Evolutionary conservation across 1,140 invertebrate genomes (phyloP).

Genomic region (Drosophila parabipectinata): DNA sequence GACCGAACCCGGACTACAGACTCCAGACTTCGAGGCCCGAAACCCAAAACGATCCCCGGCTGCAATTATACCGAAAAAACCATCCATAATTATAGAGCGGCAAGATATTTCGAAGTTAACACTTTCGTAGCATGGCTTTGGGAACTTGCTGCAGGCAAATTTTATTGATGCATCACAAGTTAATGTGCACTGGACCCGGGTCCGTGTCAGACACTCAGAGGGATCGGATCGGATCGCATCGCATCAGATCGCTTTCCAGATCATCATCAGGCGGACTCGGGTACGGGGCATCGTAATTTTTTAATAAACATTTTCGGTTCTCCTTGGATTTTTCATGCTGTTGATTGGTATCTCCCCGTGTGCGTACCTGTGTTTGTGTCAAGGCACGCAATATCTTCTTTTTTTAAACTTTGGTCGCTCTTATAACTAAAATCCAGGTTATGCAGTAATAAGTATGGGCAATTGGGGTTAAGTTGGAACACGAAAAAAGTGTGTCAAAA

Average conservation of each 20-base stretch:
- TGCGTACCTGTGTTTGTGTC: conserved; percentile 55
- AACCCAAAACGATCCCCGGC: conserved; percentile 31
- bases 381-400: conserved; percentile 62
- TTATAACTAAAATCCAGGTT: conserved; percentile 36
- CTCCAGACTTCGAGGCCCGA: conserved; percentile 3
- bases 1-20: background rate
- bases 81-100: conserved; percentile 84
- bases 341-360: conserved; percentile 70
- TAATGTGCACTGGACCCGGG: conserved; percentile 72
- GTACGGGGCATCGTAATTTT: conserved; percentile 69
- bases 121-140: conserved; percentile 83
- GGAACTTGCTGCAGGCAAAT: conserved; percentile 80
- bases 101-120: conserved; percentile 83
- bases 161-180: conserved; percentile 83
- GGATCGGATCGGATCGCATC: conserved; percentile 28
- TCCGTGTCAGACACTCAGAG: conserved; percentile 23
- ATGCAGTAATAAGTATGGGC: conserved; percentile 28
- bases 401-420: conserved; percentile 2
- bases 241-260: conserved; percentile 44
- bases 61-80: conserved; percentile 79
- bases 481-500: conserved; percentile 47
- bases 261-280: conserved; percentile 53
- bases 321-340: conserved; percentile 67
- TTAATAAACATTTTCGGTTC: conserved; percentile 74
- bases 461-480: conserved; percentile 55